Evolutionary conservation across 2,113 vertebrate genomes (phyloP).

Genomic region (Nycticorax nycticorax): DNA sequence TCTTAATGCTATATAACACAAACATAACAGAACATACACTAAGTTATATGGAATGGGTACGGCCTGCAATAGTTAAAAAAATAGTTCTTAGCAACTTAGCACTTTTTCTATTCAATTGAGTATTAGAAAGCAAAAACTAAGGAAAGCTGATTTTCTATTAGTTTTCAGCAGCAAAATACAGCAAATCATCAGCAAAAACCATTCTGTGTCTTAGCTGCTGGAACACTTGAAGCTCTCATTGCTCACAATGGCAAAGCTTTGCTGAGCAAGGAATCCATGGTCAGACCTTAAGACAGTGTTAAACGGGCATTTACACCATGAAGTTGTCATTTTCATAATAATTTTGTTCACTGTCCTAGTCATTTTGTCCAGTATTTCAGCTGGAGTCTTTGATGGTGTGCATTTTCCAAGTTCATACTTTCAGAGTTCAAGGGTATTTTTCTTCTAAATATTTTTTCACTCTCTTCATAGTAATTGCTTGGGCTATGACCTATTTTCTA

Average conservation of each 20-base stretch:
- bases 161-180: not conserved
- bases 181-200: not conserved
- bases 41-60: not conserved
- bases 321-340: not conserved
- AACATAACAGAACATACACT: not conserved
- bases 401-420: not conserved
- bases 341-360: not conserved
- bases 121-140: not conserved
- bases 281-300: not conserved
- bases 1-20: not conserved
- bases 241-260: not conserved
- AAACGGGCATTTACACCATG: not conserved
- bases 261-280: not conserved
- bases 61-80: not conserved
- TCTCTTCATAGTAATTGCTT: not conserved
- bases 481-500: constrained; percentile 17
- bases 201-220: not conserved
- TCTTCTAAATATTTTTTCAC: not conserved
- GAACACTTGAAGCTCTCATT: not conserved
- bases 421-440: not conserved
- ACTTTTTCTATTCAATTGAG: not conserved
- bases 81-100: not conserved
- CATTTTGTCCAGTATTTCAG: not conserved
- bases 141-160: not conserved
- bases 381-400: not conserved